Evolutionary conservation across 1,140 invertebrate species (phyloP).

Genomic region (Drosophila parabipectinata): DNA sequence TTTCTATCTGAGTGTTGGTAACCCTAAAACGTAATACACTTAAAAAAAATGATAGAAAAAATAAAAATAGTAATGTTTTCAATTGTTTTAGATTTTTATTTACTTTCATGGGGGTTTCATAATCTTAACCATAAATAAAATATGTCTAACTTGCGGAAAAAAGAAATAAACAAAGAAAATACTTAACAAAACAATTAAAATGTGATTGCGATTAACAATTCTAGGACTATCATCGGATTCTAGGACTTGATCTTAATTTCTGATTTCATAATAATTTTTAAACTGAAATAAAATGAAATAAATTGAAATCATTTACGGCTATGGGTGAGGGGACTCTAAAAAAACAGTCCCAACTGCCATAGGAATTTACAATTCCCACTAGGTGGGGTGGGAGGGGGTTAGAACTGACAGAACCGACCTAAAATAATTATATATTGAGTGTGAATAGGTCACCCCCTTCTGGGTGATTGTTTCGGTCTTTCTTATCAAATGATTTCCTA

Average conservation of each 20-base stretch:
- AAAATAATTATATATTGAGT: constrained; percentile 15
- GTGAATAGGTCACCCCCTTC: constrained; percentile 4
- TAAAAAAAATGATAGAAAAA: not conserved
- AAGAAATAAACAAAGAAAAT: constrained; percentile 33
- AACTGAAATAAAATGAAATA: no score
- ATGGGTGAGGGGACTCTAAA: not conserved
- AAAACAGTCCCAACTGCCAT: not conserved
- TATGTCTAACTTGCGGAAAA: constrained; percentile 2
- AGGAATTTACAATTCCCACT: not conserved
- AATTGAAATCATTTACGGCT: not conserved
- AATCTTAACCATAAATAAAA: not conserved
- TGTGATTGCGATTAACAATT: constrained; percentile 11
- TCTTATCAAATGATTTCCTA: constrained; percentile 3
- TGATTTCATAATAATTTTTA: no score
- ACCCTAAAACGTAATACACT: not conserved
- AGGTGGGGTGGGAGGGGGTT: no score
- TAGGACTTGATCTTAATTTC: no score
- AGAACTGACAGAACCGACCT: constrained; percentile 34
- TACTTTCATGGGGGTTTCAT: constrained; percentile 21
- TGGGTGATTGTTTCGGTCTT: constrained; percentile 35
- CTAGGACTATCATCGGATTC: constrained; percentile 11
- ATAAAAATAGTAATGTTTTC: constrained; percentile 1
- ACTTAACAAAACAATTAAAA: constrained; percentile 43
- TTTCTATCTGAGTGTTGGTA: not conserved
- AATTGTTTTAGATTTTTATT: constrained; percentile 22